Evolutionary conservation across 1,140 invertebrate species (phyloP), one percentile per base, ranked within the genome.

Genomic region (Drosophila erecta): DNA sequence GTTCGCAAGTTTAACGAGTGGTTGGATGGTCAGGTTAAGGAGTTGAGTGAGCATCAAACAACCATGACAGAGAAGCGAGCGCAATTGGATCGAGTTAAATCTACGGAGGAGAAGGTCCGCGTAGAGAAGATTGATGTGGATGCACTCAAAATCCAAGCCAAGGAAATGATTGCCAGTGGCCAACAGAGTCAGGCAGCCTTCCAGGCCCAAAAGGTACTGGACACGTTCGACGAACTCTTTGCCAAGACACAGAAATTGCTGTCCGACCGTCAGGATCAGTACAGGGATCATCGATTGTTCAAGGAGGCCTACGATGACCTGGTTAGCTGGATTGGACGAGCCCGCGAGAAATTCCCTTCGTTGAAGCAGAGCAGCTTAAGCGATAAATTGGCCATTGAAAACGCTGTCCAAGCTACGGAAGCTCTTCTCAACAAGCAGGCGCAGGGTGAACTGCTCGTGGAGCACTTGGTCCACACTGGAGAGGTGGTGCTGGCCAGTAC

Each of bases 111-210:
- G 91, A 98, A 97, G 93, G 95, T 97, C 4, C 94, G 96, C 6
- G 97, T 97, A 91, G 98, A 99, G 87, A 97, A 97, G 79, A 96
- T 98, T 73, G 98, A 98, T 90, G 97, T 99, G 4, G 97, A 98
- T 75, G 95, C 95, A 58, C 92, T 99, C 22, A 98, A 97, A 93
- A 93, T 94, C 12, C 97, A 98, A 92, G 96, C 97, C 4, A 94
- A 94, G n/a, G 97, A 98, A 93, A 96, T 99, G 95, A 93, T 98
- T 35, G 95, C 95, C 30, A 96, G 95, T 91, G 96, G 97, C 20
- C 95, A 97, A 90, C 96, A 97, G 93, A 95, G 95, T 76, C 94
- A 97, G 92, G 95, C 95, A 2, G 96, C 96, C 0, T 95, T 95
- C 44, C 95, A 98, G 93, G 97, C 97, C 2, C 95, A 97, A 93